Evolutionary conservation across 1,140 invertebrate genomes (phyloP).

Genomic region (Polypedilum pembai): DNA sequence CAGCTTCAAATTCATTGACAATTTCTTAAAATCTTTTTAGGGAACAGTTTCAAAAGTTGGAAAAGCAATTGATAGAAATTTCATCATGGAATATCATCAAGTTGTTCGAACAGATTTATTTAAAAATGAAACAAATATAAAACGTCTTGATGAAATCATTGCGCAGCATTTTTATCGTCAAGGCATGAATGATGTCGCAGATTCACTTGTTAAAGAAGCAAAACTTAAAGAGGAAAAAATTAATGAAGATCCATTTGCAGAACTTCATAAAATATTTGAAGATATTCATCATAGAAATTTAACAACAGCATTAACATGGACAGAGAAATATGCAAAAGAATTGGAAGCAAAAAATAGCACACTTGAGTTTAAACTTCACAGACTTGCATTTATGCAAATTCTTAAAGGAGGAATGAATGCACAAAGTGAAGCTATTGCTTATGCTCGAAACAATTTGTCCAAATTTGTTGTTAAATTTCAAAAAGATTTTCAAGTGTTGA

Average conservation of each 20-base stretch:
- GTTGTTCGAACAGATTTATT: slow-evolving; percentile 82
- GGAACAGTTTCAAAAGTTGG: slow-evolving; percentile 93
- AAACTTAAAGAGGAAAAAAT: slow-evolving; percentile 59
- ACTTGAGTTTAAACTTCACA: slow-evolving; percentile 81
- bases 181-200: slow-evolving; percentile 83
- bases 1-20: too few species aligned
- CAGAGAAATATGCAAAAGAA: slow-evolving; percentile 53
- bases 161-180: slow-evolving; percentile 93
- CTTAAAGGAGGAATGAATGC: slow-evolving; percentile 34
- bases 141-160: slow-evolving; percentile 87
- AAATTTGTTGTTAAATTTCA: slow-evolving; percentile 74
- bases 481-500: slow-evolving; percentile 79
- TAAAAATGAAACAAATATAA: slow-evolving; percentile 65
- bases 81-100: slow-evolving; percentile 83
- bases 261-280: slow-evolving; percentile 77
- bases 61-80: slow-evolving; percentile 92
- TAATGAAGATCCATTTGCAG: slow-evolving; percentile 73
- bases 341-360: slow-evolving; percentile 61
- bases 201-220: slow-evolving; percentile 74
- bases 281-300: slow-evolving; percentile 69
- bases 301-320: slow-evolving; percentile 72
- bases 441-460: slow-evolving; percentile 77
- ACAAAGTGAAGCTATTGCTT: slow-evolving; percentile 60
- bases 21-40: slow-evolving; percentile 57
- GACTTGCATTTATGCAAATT: slow-evolving; percentile 47